Evolutionary conservation across 37 sponge, comb jelly and placozoan genomes (phyloP).

Genomic region (Beroe forskalii): DNA sequence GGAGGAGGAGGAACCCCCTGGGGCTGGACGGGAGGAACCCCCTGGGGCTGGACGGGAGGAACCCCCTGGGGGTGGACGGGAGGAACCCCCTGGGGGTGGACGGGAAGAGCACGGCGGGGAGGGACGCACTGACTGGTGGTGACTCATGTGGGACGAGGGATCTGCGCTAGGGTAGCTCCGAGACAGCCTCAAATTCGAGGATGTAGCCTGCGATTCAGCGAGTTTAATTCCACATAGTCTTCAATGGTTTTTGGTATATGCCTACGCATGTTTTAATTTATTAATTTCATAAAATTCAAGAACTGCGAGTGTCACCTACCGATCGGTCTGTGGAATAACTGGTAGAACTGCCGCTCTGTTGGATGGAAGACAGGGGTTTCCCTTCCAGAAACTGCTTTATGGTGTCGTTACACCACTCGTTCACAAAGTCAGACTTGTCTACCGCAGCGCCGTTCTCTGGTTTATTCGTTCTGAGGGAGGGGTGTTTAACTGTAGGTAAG

Average conservation of each 20-base stretch:
- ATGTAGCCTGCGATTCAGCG: too few species aligned
- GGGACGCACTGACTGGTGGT: background rate
- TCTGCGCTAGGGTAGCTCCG: background rate
- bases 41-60: background rate
- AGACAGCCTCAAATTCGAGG: background rate
- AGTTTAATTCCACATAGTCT: too few species aligned
- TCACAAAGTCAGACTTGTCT: conserved; percentile 58
- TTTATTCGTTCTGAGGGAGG: background rate
- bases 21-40: background rate
- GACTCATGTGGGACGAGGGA: background rate
- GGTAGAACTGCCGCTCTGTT: background rate
- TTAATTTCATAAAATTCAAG: too few species aligned
- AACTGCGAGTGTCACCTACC: too few species aligned
- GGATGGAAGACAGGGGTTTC: conserved; percentile 31
- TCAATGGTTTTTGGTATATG: too few species aligned
- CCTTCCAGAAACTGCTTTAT: conserved; percentile 48
- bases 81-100: background rate
- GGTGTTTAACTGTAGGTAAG: too few species aligned
- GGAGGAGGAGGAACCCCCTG: background rate
- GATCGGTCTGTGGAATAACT: conserved; percentile 8
- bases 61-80: too few species aligned
- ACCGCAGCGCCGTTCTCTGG: background rate
- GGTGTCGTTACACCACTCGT: conserved; percentile 62
- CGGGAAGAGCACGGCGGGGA: background rate
- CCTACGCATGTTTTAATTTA: too few species aligned